Evolutionary conservation across 2,113 vertebrate genomes (phyloP), one percentile per base, ranked within the genome.

Genomic region (Rhinopomastus cyanomelas): DNA sequence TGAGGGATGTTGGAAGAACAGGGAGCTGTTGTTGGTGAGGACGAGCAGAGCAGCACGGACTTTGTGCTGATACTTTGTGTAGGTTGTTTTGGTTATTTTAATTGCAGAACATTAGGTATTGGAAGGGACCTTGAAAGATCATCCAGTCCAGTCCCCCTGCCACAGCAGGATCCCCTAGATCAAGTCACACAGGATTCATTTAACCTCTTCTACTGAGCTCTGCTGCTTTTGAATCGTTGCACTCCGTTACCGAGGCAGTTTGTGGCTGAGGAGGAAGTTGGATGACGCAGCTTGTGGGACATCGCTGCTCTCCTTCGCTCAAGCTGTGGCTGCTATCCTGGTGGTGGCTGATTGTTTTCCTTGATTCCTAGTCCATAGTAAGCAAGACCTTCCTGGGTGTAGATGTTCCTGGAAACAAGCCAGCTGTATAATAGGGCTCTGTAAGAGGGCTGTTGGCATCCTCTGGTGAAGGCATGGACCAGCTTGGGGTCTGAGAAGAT

Each of bases 21-120:
- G 74, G 62, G 64, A 88, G 36, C 49, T 2, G 1, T 27, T 0
- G 0, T 32, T 2, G 4, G 14, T 57, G 30, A 78, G 12, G 22
- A 57, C 77, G 34, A 42, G 39, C 72, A 87, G 18, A 81, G 48
- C 64, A 71, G 66, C 44, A 10, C 20, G 69, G 51, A 81, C 64
- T 3, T 42, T 81, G 23, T 1, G 1, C 42, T 21, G 36, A 29
- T 46, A 73, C 61, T 46, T 65, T 79, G 60, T 59, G 57, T 65
- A 61, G 84, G 59, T 68, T 90, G n/a, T 39, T 56, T 80, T 4
- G 12, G 25, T 87, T 77, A 74, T 59, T 92, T 73, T 37, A 74
- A 39, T n/a, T n/a, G n/a, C n/a, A n/a, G n/a, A n/a, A n/a, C n/a
- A n/a, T n/a, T n/a, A n/a, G n/a, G n/a, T n/a, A n/a, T n/a, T n/a